Evolutionary conservation across 2,113 vertebrate genomes (phyloP).

Genomic region (Planiliza haematocheilus): DNA sequence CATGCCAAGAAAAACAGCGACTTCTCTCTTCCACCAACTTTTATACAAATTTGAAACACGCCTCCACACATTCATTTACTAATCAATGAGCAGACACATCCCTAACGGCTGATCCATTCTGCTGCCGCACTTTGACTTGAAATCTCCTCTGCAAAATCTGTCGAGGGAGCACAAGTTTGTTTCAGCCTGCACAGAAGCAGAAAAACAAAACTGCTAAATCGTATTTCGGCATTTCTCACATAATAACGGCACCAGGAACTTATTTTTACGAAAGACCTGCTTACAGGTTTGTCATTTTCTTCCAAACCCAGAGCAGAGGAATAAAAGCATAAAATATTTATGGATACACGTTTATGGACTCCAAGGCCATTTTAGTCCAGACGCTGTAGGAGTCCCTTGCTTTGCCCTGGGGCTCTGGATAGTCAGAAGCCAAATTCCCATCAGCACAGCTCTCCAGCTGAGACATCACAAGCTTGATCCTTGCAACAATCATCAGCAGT

Average conservation of each 20-base stretch:
- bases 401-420: slow-evolving; percentile 34
- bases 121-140: slow-evolving; percentile 54
- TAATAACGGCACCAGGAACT: slow-evolving; percentile 15
- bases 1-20: slow-evolving; percentile 30
- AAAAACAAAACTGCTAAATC: slow-evolving; percentile 29
- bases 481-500: slow-evolving; percentile 70
- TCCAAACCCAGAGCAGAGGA: slow-evolving; percentile 9
- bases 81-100: slow-evolving; percentile 56
- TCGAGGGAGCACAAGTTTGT: slow-evolving; percentile 3
- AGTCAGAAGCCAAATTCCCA: slow-evolving; percentile 61
- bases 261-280: slow-evolving; percentile 31
- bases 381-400: slow-evolving; percentile 37
- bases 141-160: slow-evolving; percentile 65
- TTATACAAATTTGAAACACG: slow-evolving; percentile 32
- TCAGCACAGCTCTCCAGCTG: slow-evolving; percentile 69
- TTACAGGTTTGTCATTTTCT: slow-evolving; percentile 18
- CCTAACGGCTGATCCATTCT: slow-evolving; percentile 53
- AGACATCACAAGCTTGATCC: slow-evolving; percentile 68
- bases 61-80: slow-evolving; percentile 47
- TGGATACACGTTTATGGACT: slow-evolving; percentile 34
- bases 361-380: slow-evolving; percentile 29
- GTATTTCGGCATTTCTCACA: slow-evolving; percentile 13
- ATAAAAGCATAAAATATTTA: slow-evolving; percentile 29
- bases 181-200: not conserved
- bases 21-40: slow-evolving; percentile 24